A percentile compares a stretch with the other conserved stretches of the same genome.
These are phyloP conservation scores for Aspidiotus rigidus DNA, from an alignment of 2,888 invertebrate genomes.

Conservation along the genomic window DNA sequence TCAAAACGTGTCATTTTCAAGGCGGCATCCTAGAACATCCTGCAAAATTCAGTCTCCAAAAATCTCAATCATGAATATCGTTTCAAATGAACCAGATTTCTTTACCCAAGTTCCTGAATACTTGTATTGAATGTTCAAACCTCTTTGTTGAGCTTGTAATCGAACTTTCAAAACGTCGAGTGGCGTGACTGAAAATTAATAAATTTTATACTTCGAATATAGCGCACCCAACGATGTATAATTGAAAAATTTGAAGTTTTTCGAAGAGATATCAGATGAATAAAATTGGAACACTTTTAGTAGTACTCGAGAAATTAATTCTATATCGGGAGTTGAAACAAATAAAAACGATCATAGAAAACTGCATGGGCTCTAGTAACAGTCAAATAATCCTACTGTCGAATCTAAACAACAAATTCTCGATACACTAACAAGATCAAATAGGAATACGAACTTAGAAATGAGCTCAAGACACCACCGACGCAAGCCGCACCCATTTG, in stretches of 20 bases:
- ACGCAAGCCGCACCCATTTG: constrained; percentile 79
- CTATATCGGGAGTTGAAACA: no score
- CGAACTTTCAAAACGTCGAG: constrained; percentile 97
- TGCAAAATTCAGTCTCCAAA: constrained; percentile 8
- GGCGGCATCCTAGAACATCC: constrained; percentile 73
- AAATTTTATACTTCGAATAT: background rate
- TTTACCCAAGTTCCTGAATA: constrained; percentile 54
- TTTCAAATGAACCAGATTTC: background rate
- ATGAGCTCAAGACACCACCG: constrained; percentile 79
- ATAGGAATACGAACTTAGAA: constrained; percentile 59
- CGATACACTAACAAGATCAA: no score
- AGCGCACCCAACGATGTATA: no score
- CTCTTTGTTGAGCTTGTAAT: constrained; percentile 84
- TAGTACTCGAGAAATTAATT: no score
- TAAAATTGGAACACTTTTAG: no score
- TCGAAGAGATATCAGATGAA: no score
- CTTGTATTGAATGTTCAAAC: constrained; percentile 43
- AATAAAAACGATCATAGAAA: background rate
- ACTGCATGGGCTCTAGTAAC: background rate
- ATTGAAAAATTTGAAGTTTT: no score
- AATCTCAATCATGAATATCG: constrained; percentile 1
- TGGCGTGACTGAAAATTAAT: constrained; percentile 73
- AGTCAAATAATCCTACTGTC: constrained; percentile 7
- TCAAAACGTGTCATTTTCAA: constrained; percentile 81
- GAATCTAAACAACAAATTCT: background rate